phyloP scores from a whole-genome alignment of 2,797 vertebrate genomes.

The Lycodopsis pacificus region DNA sequence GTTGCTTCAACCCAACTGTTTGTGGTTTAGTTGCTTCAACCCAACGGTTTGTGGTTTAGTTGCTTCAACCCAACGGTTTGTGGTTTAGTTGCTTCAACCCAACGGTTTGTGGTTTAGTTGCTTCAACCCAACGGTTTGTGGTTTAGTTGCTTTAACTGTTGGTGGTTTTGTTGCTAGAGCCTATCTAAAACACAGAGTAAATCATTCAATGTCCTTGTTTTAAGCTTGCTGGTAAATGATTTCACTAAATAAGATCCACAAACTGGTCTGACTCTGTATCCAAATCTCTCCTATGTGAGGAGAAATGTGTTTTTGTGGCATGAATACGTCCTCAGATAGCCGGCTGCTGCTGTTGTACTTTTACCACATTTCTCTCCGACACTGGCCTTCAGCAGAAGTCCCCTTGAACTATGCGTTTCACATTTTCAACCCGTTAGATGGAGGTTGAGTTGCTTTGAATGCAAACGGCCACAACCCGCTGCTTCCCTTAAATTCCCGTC shows the following conservation, averaged over 20 bases:
- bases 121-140: too few species aligned
- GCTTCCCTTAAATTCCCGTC: constrained; percentile 1
- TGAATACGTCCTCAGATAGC: background rate
- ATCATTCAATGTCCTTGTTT: background rate
- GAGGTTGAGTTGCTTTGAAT: constrained; percentile 10
- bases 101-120: too few species aligned
- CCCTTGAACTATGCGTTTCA: constrained; percentile 6
- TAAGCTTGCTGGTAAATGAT: background rate
- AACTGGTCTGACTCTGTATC: background rate
- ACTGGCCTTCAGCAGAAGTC: background rate
- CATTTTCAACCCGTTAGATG: constrained; percentile 14
- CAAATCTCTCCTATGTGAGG: background rate
- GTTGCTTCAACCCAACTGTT: too few species aligned
- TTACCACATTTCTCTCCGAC: background rate
- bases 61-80: too few species aligned
- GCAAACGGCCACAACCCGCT: constrained; percentile 21
- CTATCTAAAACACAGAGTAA: too few species aligned
- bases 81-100: too few species aligned
- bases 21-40: too few species aligned
- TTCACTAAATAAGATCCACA: background rate
- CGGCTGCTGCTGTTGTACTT: background rate
- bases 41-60: too few species aligned
- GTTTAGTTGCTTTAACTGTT: too few species aligned
- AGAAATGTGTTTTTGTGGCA: background rate
- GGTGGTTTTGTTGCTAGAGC: too few species aligned